A percentile compares a stretch with the other conserved stretches of the same genome.
Evolutionary conservation across 1,140 invertebrate species (phyloP).

Genomic region (Coptotermes formosanus): DNA sequence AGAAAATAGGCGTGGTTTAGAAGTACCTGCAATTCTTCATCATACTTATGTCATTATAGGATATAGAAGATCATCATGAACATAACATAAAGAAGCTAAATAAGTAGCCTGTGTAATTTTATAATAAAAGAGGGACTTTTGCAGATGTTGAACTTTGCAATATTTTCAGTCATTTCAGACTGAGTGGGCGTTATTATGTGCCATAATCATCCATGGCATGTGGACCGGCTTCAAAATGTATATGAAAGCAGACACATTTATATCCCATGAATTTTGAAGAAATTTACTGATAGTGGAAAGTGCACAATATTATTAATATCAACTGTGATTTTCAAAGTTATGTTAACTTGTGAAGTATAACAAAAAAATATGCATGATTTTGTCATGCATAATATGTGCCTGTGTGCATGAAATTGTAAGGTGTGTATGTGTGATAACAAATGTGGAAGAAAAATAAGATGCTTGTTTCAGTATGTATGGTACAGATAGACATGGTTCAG

Average conservation of each 20-base stretch:
- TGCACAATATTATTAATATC: neutral
- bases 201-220: neutral
- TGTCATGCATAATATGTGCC: conserved; percentile 4
- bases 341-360: neutral
- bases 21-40: neutral
- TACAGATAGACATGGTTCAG: neutral
- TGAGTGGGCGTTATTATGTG: neutral
- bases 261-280: neutral
- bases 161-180: neutral
- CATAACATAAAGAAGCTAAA: neutral
- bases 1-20: neutral
- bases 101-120: neutral
- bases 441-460: neutral
- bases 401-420: neutral
- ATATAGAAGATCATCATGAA: neutral
- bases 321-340: neutral
- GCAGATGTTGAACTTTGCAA: neutral
- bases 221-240: neutral
- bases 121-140: neutral
- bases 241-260: neutral
- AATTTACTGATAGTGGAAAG: neutral
- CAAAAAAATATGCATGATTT: neutral
- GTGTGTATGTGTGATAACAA: neutral
- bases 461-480: neutral
- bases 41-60: neutral